These are phyloP conservation scores for Petrocephalus microphthalmus DNA, from an alignment of 2,113 vertebrate genomes.

Conservation along the genomic window DNA sequence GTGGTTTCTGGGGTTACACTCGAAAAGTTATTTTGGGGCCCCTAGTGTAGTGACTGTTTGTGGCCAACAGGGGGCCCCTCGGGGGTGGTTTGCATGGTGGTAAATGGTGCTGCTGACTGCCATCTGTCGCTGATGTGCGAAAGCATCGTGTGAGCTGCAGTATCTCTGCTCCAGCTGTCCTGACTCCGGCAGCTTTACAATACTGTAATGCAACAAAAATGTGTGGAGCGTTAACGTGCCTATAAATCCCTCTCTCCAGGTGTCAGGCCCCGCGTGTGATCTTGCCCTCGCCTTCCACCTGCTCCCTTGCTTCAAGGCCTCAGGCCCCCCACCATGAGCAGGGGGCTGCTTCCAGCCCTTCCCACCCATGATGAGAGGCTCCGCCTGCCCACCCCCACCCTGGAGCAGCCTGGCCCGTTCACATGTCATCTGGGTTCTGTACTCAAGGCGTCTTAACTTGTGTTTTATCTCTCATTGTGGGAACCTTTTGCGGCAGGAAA, in stretches of 20 bases:
- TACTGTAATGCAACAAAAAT: neutral
- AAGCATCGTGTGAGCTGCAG: neutral
- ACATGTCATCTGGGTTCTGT: neutral
- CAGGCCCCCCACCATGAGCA: constrained; percentile 40
- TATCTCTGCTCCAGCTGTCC: neutral
- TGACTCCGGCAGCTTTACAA: neutral
- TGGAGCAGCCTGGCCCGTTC: neutral
- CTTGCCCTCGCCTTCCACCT: constrained; percentile 69
- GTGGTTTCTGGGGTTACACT: neutral
- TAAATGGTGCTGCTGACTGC: neutral
- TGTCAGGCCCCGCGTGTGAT: constrained; percentile 73
- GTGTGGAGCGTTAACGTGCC: neutral
- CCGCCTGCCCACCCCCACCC: neutral
- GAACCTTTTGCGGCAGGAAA: neutral
- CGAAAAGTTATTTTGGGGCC: neutral
- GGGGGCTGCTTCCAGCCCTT: constrained; percentile 39
- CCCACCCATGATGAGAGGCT: constrained; percentile 19
- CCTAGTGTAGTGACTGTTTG: neutral
- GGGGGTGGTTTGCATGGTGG: neutral
- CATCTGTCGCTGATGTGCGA: neutral
- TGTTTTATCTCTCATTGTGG: neutral
- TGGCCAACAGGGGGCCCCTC: neutral
- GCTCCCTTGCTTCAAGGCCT: constrained; percentile 66
- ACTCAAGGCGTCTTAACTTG: neutral
- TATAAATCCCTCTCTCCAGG: constrained; percentile 56